Evolutionary conservation across 1,140 invertebrate genomes (phyloP).

Genomic region (Oryctes rhinoceros): DNA sequence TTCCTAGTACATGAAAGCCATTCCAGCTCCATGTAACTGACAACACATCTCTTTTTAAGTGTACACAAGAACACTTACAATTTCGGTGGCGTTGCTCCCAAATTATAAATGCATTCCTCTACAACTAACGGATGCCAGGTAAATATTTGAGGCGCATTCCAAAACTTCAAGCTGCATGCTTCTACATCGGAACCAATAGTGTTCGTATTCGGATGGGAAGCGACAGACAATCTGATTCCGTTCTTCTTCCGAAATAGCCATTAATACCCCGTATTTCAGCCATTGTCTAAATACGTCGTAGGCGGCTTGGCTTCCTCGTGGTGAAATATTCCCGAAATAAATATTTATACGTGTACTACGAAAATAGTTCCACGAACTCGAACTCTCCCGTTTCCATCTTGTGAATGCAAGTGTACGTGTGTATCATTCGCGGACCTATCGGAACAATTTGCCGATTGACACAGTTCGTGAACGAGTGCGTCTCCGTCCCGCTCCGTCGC

Average conservation of each 20-base stretch:
- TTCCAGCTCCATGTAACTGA: too few relatives aligned
- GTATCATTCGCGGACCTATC: conserved; percentile 20
- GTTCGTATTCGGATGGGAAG: neutral
- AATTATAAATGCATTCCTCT: neutral
- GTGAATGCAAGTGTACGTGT: neutral
- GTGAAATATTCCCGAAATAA: conserved; percentile 19
- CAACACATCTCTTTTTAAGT: neutral
- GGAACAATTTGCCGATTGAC: conserved; percentile 30
- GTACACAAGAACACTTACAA: neutral
- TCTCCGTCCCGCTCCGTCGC: neutral
- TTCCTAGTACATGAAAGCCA: too few relatives aligned
- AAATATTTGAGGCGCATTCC: neutral
- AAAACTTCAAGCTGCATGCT: neutral
- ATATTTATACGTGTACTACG: conserved; percentile 1
- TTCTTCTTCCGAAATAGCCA: neutral
- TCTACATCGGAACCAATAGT: neutral
- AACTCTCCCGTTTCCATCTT: neutral
- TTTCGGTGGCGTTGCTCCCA: neutral
- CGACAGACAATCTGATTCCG: neutral
- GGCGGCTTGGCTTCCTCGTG: conserved; percentile 2
- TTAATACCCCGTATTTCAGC: neutral
- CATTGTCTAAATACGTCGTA: neutral
- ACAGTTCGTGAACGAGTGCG: conserved; percentile 14
- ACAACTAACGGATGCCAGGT: neutral
- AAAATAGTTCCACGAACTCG: conserved; percentile 22